These are phyloP conservation scores for Lepidurus packardi DNA, from an alignment of 1,140 invertebrate species.

Conservation along the genomic window DNA sequence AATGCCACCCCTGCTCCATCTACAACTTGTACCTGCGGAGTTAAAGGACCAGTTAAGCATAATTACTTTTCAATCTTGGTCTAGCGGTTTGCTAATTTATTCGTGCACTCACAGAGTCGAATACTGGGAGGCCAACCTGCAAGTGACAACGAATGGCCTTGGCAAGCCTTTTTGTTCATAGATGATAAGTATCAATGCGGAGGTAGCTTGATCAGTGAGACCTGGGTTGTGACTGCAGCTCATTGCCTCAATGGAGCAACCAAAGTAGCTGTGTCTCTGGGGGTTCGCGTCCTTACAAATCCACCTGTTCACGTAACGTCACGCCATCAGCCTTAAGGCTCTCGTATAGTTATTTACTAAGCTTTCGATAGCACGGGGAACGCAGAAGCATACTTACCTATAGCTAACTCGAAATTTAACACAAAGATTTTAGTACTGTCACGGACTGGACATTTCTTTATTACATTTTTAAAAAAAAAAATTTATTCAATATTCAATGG, in stretches of 20 bases:
- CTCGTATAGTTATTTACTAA: neutral
- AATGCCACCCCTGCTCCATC: too few relatives aligned
- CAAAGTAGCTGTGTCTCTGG: constrained; percentile 46
- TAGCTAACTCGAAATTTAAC: too few relatives aligned
- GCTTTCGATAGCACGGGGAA: neutral
- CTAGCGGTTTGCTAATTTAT: too few relatives aligned
- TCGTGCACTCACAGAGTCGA: neutral
- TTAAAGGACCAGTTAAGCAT: too few relatives aligned
- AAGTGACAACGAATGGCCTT: constrained; percentile 20
- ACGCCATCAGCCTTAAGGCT: constrained; percentile 38
- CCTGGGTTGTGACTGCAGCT: constrained; percentile 61
- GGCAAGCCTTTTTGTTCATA: constrained; percentile 2
- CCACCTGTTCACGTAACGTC: constrained; percentile 9
- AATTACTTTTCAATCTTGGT: too few relatives aligned
- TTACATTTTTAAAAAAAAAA: too few relatives aligned
- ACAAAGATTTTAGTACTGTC: too few relatives aligned
- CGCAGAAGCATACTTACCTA: constrained; percentile 24
- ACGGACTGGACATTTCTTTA: too few relatives aligned
- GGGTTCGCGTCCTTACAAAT: constrained; percentile 44
- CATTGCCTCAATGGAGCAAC: constrained; percentile 50
- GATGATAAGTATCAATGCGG: constrained; percentile 52
- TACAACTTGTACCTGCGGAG: too few relatives aligned
- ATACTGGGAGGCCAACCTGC: constrained; percentile 17
- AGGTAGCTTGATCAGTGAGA: constrained; percentile 55
- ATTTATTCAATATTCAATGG: too few relatives aligned